A percentile compares a stretch with the other conserved stretches of the same genome.
Conservation (phyloP, 2,888 invertebrate species). For the Pogonocherus hispidulus region DNA sequence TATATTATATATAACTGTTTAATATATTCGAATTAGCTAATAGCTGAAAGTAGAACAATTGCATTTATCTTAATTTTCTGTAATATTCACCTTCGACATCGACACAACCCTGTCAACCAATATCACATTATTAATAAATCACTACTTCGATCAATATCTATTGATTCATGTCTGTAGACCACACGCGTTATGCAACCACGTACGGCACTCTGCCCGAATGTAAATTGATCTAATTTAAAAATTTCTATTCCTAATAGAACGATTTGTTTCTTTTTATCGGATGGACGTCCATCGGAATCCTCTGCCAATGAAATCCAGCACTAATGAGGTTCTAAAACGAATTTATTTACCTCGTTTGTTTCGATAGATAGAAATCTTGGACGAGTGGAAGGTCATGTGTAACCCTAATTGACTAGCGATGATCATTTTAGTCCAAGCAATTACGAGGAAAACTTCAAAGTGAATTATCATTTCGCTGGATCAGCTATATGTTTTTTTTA, state of each 20-base stretch:
- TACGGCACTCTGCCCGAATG: neutral
- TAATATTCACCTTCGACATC: no score
- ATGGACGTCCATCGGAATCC: neutral
- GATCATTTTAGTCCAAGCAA: no score
- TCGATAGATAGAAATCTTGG: conserved; percentile 24
- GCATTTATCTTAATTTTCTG: no score
- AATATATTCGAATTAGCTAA: no score
- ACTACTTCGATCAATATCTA: neutral
- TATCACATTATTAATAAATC: no score
- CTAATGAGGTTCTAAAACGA: conserved; percentile 23
- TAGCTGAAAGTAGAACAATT: no score
- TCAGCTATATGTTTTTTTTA: no score
- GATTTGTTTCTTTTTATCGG: conserved; percentile 11
- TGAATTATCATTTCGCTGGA: no score
- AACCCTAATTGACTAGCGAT: conserved; percentile 12
- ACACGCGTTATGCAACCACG: conserved; percentile 15
- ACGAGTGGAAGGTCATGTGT: conserved; percentile 2
- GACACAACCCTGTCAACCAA: no score
- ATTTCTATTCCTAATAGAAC: conserved; percentile 5
- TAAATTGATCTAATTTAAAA: conserved; percentile 16
- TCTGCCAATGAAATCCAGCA: neutral
- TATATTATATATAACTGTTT: no score
- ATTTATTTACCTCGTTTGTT: conserved; percentile 20
- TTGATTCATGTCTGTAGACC: conserved; percentile 17
- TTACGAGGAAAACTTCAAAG: no score